These are phyloP conservation scores for Eurois occulta DNA, from an alignment of 2,888 invertebrate genomes.

Conservation along the genomic window DNA sequence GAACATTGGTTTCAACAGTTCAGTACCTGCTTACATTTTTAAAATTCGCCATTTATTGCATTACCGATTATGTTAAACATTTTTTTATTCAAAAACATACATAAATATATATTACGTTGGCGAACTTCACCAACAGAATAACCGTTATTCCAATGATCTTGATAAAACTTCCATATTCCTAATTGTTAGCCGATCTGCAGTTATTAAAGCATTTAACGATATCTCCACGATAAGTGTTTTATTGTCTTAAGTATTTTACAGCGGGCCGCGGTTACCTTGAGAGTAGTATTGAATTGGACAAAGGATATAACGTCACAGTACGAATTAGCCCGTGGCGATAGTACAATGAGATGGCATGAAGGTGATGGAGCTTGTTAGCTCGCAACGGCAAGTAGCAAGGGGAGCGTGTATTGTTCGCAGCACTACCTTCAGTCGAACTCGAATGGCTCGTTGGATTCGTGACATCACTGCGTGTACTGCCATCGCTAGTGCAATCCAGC, in stretches of 20 bases:
- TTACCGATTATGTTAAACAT: neutral
- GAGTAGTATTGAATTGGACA: constrained; percentile 74
- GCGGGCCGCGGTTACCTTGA: constrained; percentile 69
- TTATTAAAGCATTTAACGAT: constrained; percentile 51
- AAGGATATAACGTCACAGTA: constrained; percentile 74
- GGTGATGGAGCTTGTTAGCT: constrained; percentile 70
- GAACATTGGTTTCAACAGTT: constrained; percentile 8
- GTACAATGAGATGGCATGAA: constrained; percentile 75
- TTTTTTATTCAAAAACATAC: neutral
- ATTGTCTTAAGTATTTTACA: constrained; percentile 65
- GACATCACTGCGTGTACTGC: constrained; percentile 27
- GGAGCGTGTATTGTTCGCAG: constrained; percentile 71
- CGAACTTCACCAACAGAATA: neutral
- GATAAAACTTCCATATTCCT: constrained; percentile 19
- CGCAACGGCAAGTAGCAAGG: constrained; percentile 63
- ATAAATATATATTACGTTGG: neutral
- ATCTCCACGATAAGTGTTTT: constrained; percentile 61
- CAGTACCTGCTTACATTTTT: neutral
- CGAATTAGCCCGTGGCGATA: constrained; percentile 71
- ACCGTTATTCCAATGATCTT: constrained; percentile 27
- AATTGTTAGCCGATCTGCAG: constrained; percentile 45
- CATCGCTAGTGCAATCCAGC: neutral
- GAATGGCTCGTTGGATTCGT: constrained; percentile 25
- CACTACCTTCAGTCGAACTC: constrained; percentile 40
- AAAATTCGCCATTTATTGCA: constrained; percentile 3